Base-by-base conservation (phyloP, 2,888 invertebrate species). In the Teleogryllus oceanicus region DNA sequence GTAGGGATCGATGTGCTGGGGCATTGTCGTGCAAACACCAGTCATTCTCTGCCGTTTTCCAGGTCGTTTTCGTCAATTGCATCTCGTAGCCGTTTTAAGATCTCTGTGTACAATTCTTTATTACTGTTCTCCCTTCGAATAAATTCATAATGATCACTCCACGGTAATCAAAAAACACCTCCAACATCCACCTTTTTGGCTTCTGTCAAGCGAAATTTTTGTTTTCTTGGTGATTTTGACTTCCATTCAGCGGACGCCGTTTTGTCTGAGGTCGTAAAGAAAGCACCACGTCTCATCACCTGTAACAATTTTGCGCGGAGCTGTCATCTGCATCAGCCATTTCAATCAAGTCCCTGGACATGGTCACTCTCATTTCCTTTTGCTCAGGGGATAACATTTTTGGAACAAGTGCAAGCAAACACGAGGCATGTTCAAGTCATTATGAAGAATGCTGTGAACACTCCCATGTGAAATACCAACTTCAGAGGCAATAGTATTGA, bases 201-300 rank as follows among this genome's bases (percentile, higher is more conserved):
- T 75, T 75, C 75, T 75, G 75, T 18, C 75, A 20, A 75, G 24
- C 75, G 20, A 16, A 11, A 51, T 51, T 51, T 51, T 51, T 51
- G 51, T 51, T 51, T 51, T 51, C 51, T 51, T 51, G 51, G 51
- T 51, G 51, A 51, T 75, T 75, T 75, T 75, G 75, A 75, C 24
- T 75, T 75, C 75, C 75, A 75, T 75, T 24, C 24, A 21, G 75
- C 24, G 18, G 51, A 51, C 51, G 51, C 51, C 51, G n/a, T 75
- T 75, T 75, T n/a, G 75, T 75, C 75, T 75, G 12, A 75, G 75
- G 75, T 75, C 12, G 24, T 75, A 75, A 75, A 75, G 75, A 75
- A 75, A 75, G n/a, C 20, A 75, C 75, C 75, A 75, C 24, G 75
- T 75, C 75, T 75, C 75, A 75, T 75, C 75, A 75, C 75, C 75